These are phyloP conservation scores for Troilus luridus DNA, from an alignment of 2,888 invertebrate genomes.

Conservation along the genomic window DNA sequence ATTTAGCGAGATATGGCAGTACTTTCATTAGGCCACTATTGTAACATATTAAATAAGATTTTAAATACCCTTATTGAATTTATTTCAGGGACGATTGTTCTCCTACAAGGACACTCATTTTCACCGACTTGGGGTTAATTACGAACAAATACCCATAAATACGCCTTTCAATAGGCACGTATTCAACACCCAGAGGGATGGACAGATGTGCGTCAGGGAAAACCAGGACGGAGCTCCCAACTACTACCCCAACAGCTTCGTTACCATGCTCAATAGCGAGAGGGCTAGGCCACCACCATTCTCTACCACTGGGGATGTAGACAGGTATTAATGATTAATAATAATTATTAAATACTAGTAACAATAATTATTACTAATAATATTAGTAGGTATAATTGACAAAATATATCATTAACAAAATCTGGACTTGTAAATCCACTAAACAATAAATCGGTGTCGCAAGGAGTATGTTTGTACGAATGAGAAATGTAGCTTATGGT, in stretches of 20 bases:
- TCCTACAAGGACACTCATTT: constrained; percentile 93
- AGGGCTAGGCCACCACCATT: constrained; percentile 36
- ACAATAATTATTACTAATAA: too few relatives aligned
- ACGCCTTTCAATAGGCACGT: constrained; percentile 79
- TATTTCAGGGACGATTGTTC: constrained; percentile 82
- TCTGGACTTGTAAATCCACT: too few relatives aligned
- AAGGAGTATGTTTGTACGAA: too few relatives aligned
- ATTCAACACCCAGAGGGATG: constrained; percentile 90
- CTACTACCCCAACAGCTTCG: constrained; percentile 96
- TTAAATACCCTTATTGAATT: neutral
- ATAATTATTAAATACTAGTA: too few relatives aligned
- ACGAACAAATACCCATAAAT: constrained; percentile 94
- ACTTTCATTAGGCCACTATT: too few relatives aligned
- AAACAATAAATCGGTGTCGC: too few relatives aligned
- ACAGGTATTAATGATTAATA: constrained; percentile 14
- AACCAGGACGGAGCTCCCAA: constrained; percentile 93
- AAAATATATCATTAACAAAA: too few relatives aligned
- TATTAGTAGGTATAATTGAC: too few relatives aligned
- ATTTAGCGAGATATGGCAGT: too few relatives aligned
- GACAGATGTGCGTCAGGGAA: constrained; percentile 78
- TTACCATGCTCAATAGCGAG: constrained; percentile 71
- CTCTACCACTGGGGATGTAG: constrained; percentile 31
- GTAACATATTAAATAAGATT: neutral
- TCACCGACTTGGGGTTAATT: constrained; percentile 91
- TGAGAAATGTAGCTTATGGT: too few relatives aligned